Percentiles rank a stretch among this genome's conserved stretches.
These are phyloP conservation scores for Notodonta dromedarius DNA, from an alignment of 2,888 invertebrate species.

Conservation along the genomic window DNA sequence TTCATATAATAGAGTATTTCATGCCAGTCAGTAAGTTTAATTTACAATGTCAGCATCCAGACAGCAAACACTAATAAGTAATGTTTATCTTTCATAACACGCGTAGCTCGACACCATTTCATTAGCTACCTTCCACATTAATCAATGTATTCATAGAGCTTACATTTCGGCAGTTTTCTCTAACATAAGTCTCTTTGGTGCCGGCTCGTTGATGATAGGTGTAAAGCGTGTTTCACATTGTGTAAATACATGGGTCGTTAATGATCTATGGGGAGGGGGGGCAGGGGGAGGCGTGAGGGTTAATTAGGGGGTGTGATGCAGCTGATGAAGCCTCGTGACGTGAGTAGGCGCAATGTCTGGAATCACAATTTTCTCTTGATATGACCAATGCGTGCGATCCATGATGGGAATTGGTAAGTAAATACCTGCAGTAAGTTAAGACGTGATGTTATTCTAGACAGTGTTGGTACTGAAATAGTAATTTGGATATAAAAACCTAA, in stretches of 20 bases:
- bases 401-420: not conserved
- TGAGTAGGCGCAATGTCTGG: constrained; percentile 30
- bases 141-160: constrained; percentile 3
- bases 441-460: not conserved
- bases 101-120: not conserved
- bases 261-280: constrained; percentile 33
- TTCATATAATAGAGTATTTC: too few species aligned
- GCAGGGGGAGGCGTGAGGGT: constrained; percentile 10
- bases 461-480: not conserved
- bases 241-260: constrained; percentile 42
- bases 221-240: constrained; percentile 26
- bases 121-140: constrained; percentile 6
- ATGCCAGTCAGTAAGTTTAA: not conserved
- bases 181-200: constrained; percentile 9
- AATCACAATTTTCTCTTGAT: not conserved
- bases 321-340: constrained; percentile 26
- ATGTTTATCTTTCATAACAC: not conserved
- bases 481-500: too few species aligned
- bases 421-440: not conserved
- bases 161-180: constrained; percentile 5
- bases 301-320: constrained; percentile 39
- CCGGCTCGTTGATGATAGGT: constrained; percentile 21
- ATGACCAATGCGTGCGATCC: not conserved
- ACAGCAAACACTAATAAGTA: not conserved
- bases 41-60: not conserved